Percentiles rank a stretch among this genome's conserved stretches.
phyloP scores from a whole-genome alignment of 2,888 invertebrate genomes.

The Phortica okadai region DNA sequence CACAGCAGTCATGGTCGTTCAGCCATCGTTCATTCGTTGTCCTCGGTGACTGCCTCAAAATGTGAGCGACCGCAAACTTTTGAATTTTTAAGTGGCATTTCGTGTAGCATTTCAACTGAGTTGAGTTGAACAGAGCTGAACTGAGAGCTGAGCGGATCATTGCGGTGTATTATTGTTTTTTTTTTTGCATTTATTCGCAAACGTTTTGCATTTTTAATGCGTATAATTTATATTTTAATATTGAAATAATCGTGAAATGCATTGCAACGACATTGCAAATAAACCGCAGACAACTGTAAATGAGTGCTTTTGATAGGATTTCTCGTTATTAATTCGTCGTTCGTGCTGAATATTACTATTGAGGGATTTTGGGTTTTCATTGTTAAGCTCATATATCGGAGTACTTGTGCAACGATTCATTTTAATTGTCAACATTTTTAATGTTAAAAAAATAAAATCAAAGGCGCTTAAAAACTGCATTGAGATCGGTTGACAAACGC shows the following conservation, averaged over 20 bases:
- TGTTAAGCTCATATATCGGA: background rate
- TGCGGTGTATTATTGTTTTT: background rate
- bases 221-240: slow-evolving; percentile 22
- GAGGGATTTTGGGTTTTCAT: background rate
- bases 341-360: background rate
- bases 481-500: no score
- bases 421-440: background rate
- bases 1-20: slow-evolving; percentile 40
- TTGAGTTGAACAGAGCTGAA: background rate
- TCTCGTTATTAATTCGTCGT: background rate
- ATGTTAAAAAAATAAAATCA: background rate
- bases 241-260: background rate
- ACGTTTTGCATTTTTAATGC: slow-evolving; percentile 30
- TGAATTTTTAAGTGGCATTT: slow-evolving; percentile 31
- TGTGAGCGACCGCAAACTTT: slow-evolving; percentile 14
- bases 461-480: no score
- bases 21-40: slow-evolving; percentile 40
- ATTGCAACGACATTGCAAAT: slow-evolving; percentile 9
- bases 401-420: background rate
- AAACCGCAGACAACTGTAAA: background rate
- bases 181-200: slow-evolving; percentile 5
- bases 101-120: slow-evolving; percentile 14
- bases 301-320: slow-evolving; percentile 3
- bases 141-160: background rate
- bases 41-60: background rate